Conservation (phyloP, 2,888 invertebrate genomes). For the Cephus runcator region DNA sequence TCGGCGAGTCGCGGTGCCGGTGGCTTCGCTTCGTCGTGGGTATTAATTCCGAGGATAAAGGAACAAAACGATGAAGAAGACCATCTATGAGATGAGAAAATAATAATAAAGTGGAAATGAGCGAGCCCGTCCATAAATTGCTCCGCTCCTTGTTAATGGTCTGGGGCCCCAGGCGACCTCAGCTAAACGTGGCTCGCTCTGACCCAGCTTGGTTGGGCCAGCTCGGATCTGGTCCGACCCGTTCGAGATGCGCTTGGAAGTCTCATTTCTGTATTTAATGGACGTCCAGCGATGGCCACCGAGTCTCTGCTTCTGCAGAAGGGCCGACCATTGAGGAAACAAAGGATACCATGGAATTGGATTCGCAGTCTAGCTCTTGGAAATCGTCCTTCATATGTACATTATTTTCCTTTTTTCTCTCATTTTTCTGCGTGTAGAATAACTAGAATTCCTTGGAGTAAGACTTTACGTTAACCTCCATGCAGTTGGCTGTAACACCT, state of each 20-base stretch:
- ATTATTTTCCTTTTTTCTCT: slow-evolving; percentile 16
- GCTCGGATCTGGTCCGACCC: slow-evolving; percentile 50
- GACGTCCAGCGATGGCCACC: slow-evolving; percentile 60
- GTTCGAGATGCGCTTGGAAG: slow-evolving; percentile 55
- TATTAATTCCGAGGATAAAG: slow-evolving; percentile 47
- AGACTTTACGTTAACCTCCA: too few relatives aligned
- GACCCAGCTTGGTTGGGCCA: slow-evolving; percentile 49
- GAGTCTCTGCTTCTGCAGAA: slow-evolving; percentile 41
- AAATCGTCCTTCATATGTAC: background rate
- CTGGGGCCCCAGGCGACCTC: slow-evolving; percentile 61
- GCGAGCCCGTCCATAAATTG: slow-evolving; percentile 64
- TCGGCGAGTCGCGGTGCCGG: slow-evolving; percentile 47
- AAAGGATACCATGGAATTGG: slow-evolving; percentile 39
- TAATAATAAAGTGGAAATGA: slow-evolving; percentile 65
- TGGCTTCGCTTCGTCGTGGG: slow-evolving; percentile 47
- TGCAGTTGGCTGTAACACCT: slow-evolving; percentile 5
- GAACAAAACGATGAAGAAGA: slow-evolving; percentile 55
- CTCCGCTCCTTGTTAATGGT: slow-evolving; percentile 65
- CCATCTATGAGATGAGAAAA: slow-evolving; percentile 64
- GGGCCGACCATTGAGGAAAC: slow-evolving; percentile 45
- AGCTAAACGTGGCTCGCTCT: slow-evolving; percentile 59
- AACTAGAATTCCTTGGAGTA: slow-evolving; percentile 26
- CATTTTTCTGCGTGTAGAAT: slow-evolving; percentile 34
- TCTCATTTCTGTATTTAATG: slow-evolving; percentile 62
- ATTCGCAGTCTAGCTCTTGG: background rate